Evolutionary conservation across 2,888 invertebrate genomes (phyloP), one percentile per base, ranked within the genome.

Genomic region (Drosophila neoperkinsi): DNA sequence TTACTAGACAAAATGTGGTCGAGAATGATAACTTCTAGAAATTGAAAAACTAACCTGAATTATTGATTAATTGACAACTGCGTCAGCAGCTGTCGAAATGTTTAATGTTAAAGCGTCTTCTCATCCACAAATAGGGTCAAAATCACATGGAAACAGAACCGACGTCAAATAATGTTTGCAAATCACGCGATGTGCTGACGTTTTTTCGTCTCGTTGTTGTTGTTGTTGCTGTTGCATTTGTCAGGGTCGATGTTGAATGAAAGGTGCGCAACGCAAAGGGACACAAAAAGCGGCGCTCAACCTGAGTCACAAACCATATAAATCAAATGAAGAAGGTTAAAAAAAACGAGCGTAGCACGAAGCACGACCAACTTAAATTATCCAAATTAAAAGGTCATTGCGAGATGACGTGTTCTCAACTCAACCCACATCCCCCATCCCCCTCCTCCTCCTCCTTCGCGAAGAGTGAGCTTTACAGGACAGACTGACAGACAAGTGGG

Each of bases 131-230:
- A 87, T 73, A 71, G 79, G 88, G 84, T 85, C 82, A 84, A 82
- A 77, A 79, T 75, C 86, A 85, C 69, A 38, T 67, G 83, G 28
- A 68, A 61, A 51, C 74, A 61, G 41, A 49, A 36, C 50, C 25
- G 52, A 41, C 60, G 68, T n/a, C 51, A 61, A 87, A 84, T 50
- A 89, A 87, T 51, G 82, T 68, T 60, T 46, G 31, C 56, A 64
- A 72, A 88, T 69, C 84, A 85, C 90, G 84, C 90, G 75, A 85
- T 85, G 55, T 62, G 67, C 66, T 67, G 76, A 68, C 62, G 74
- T 62, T 63, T 28, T 9, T 33, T 34, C 16, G 10, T 21, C 4
- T 9, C 9, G 3, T 33, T 31, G 9, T 74, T 33, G 21, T 74
- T 33, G 21, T 21, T 21, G 55, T 52, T 25, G 4, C 25, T 46